Evolutionary conservation across 2,113 vertebrate species (phyloP), one percentile per base, ranked within the genome.

Genomic region (Channa maculata): DNA sequence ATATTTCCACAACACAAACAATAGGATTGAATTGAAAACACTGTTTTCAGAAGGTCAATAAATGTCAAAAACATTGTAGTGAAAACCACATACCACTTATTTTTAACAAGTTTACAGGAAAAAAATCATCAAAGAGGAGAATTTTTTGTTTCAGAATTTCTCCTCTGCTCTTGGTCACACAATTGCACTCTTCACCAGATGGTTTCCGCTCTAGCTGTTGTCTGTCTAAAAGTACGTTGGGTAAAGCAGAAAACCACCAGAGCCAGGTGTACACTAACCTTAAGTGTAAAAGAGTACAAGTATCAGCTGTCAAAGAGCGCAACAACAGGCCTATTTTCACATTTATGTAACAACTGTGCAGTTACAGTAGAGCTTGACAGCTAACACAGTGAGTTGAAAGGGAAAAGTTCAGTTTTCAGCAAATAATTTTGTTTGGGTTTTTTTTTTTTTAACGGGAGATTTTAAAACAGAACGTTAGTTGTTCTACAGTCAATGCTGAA

Each of bases 341-440:
- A 66, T 48, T 8, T 8, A 51, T 41, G 14, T 33, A 37, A 43
- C 14, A 46, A n/a, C 9, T 53, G 33, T 11, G 34, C 54, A 61
- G 8, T 51, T 11, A 54, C 7, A 0, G 4, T 9, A 5, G 5
- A 48, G 50, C 0, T 2, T 3, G 15, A 39, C 8, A 5, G 36
- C 36, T 2, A 15, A 50, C 34, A 53, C 37, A 34, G 39, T 11
- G 4, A 46, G 15, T 43, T 41, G 48, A 79, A 8, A 75, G 52
- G 52, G 37, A 5, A 46, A 72, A 58, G 12, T 9, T 34, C 8
- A 1, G 34, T 67, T 60, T 48, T 44, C 51, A 55, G 45, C 9
- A 63, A 71, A 71, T 10, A n/a, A 14, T 10, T 55, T 71, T 24
- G 11, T 67, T 71, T n/a, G 24, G 24, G 55, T 6, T 63, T 71